Evolutionary conservation across 2,797 vertebrate genomes (phyloP), one percentile per base, ranked within the genome.

Genomic region (Nyctibius grandis): DNA sequence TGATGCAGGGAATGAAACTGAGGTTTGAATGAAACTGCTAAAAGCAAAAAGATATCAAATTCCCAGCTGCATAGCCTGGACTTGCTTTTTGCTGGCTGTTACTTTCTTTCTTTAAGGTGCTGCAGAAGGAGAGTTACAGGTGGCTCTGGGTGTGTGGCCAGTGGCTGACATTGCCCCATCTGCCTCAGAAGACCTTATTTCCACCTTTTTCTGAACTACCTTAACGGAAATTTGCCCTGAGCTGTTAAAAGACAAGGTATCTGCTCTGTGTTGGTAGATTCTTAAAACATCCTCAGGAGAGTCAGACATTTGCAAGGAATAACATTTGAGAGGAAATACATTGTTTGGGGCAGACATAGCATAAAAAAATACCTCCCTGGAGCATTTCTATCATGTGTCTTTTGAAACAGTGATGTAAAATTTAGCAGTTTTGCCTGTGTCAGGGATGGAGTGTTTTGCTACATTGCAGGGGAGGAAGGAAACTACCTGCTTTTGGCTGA

Each of bases 381-480:
- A 84, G 56, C 38, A 38, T 77, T 91, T 20, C 18, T 89, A 40
- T 77, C 0, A 0, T 38, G 33, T 33, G 12, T 42, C 28, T 33
- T 70, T 69, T 63, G 77, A 87, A 92, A 81, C 2, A 54, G 33
- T 14, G 50, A 61, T 76, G 33, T 88, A 47, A 76, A 88, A 54
- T 26, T 54, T 51, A 16, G 33, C 28, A 69, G 40, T 65, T 91
- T 67, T 82, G 48, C 53, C 29, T 67, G 47, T 42, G 29, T 73
- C 38, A 25, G 16, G 54, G 45, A 34, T 36, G 40, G 34, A 67
- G 6, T 17, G 8, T 85, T 77, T 77, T 56, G 38, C 53, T n/a
- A 6, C 0, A 0, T 29, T 36, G 19, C 7, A 2, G n/a, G 19
- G 13, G 29, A 92, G 19, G 22, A 85, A 61, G 26, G 47, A 34